Evolutionary conservation across 64 coral and sea anemone species (phyloP), one percentile per base, ranked within the genome.

Genomic region (Porites lutea): DNA sequence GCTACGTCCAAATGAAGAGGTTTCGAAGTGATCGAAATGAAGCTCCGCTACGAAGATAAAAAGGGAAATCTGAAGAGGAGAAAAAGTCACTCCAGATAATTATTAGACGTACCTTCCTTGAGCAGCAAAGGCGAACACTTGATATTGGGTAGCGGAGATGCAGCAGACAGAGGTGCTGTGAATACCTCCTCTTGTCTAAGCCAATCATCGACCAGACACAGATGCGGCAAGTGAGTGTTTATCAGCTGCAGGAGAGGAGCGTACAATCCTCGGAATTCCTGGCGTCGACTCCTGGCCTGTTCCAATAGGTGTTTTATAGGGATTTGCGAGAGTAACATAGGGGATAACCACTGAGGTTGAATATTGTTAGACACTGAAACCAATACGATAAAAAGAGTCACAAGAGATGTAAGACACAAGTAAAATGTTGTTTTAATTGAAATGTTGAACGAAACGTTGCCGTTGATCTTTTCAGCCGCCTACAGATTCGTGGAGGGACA

Each of bases 191-290:
- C 93, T 52, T 98, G 93, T 6, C 73, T 85, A 16, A 98, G 87
- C 96, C 96, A 98, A 23, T 98, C 96, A 65, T 94, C 96, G 19
- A 98, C 93, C 66, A 95, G 87, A 86, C 96, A 98, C 49, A 98
- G 80, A 61, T 98, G 96, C 10, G 96, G 96, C 57, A 95, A 98
- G 59, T 98, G 90, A 2, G 86, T 89, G 61, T 92, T 90, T 4
- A 98, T 65, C 58, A 98, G 86, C 22, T 93, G 89, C 48, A 98
- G 85, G 54, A 98, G 22, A 37, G 96, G 96, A n/a, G 93, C 93
- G 12, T 98, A 95, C 19, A 98, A 69, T 4, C 93, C 96, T 16
- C 90, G 84, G 64, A 92, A 98, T 65, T 98, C 91, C 12, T 60
- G 83, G 55, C 88, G 96, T 15, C 90, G 79, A 53, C 89, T 86